Evolutionary conservation across 2,888 invertebrate species (phyloP).

Genomic region (Siphlonurus alternatus): DNA sequence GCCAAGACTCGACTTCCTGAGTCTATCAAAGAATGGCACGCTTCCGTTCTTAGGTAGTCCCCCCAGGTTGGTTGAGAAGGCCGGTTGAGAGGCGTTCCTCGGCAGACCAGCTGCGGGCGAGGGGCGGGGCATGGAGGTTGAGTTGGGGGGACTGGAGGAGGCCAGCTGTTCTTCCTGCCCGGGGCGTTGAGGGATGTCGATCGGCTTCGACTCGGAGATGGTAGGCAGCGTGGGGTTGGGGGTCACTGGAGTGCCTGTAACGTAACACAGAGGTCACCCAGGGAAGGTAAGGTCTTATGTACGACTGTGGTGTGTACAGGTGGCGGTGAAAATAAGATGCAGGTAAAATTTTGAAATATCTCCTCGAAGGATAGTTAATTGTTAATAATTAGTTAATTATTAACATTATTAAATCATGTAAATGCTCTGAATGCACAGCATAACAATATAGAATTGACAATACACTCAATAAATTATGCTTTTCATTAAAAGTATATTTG

Average conservation of each 20-base stretch:
- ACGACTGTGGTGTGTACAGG: no score
- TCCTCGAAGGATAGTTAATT: no score
- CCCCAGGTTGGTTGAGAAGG: slow-evolving; percentile 46
- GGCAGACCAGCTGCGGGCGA: slow-evolving; percentile 30
- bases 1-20: slow-evolving; percentile 39
- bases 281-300: no score
- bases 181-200: neutral
- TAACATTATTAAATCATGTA: no score
- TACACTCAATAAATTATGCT: no score
- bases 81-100: slow-evolving; percentile 75
- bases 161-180: neutral
- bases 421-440: no score
- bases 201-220: slow-evolving; percentile 53
- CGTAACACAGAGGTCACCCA: slow-evolving; percentile 47
- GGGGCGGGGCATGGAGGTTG: neutral
- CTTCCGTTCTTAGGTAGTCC: slow-evolving; percentile 70
- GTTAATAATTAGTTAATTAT: no score
- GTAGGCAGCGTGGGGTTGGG: slow-evolving; percentile 76
- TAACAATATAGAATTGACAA: no score
- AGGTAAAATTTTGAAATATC: no score
- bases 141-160: neutral
- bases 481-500: no score
- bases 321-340: no score
- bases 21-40: slow-evolving; percentile 76
- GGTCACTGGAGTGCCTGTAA: slow-evolving; percentile 55